Evolutionary conservation across 2,888 invertebrate species (phyloP).

Genomic region (Agrochola litura): DNA sequence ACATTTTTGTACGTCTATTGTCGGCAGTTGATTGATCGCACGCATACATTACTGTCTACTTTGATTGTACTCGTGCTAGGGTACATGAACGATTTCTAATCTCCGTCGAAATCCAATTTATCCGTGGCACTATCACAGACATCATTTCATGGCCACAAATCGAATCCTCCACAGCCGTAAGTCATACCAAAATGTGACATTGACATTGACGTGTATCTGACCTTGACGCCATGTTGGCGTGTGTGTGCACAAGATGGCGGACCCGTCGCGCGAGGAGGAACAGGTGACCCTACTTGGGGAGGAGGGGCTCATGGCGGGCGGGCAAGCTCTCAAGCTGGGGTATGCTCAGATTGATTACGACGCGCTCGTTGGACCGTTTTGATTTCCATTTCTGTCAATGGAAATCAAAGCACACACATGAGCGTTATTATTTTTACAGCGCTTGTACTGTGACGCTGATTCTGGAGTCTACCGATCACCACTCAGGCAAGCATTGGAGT

Average conservation of each 20-base stretch:
- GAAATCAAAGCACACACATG: conserved; percentile 88
- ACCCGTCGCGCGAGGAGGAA: conserved; percentile 98
- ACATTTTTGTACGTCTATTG: conserved; percentile 74
- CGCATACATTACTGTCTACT: conserved; percentile 64
- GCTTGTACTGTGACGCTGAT: conserved; percentile 93
- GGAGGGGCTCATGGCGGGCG: conserved; percentile 98
- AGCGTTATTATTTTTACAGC: conserved; percentile 93
- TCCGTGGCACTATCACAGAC: conserved; percentile 50
- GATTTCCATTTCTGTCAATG: conserved; percentile 77
- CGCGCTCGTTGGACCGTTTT: conserved; percentile 82
- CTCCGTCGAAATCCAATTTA: conserved; percentile 55
- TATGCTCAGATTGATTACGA: conserved; percentile 91
- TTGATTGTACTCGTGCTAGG: conserved; percentile 42
- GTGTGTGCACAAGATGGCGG: conserved; percentile 97
- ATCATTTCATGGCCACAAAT: conserved; percentile 63
- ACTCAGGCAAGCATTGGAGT: conserved; percentile 94
- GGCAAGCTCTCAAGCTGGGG: conserved; percentile 99
- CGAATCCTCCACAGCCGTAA: conserved; percentile 63
- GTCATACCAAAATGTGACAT: conserved; percentile 84
- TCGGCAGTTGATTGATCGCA: conserved; percentile 70
- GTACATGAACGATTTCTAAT: conserved; percentile 56
- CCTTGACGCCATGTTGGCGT: conserved; percentile 89
- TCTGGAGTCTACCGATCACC: conserved; percentile 94
- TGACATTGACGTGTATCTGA: conserved; percentile 93
- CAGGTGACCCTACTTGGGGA: conserved; percentile 99